Evolutionary conservation across 2,113 vertebrate genomes (phyloP).

Genomic region (Stomatorhinus ivindoensis): DNA sequence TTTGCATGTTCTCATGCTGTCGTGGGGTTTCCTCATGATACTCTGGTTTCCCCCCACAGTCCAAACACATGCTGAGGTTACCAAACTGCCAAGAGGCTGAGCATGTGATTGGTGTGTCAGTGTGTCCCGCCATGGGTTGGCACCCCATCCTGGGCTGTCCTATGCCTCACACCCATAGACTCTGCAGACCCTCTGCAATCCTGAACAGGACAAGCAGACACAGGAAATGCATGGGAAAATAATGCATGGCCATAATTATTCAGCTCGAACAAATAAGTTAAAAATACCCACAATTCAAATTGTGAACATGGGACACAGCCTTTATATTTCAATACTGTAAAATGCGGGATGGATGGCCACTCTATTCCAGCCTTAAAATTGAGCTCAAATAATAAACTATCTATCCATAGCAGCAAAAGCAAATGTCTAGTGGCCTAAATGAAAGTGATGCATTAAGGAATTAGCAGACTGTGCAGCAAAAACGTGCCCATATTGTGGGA

Average conservation of each 20-base stretch:
- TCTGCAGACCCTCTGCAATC: neutral
- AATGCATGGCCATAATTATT: no score
- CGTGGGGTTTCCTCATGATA: neutral
- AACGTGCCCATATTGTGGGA: neutral
- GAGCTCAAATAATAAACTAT: no score
- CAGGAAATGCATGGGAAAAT: neutral
- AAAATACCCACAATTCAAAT: no score
- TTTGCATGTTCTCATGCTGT: neutral
- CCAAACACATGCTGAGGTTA: neutral
- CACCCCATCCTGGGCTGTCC: neutral
- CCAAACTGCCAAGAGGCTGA: neutral
- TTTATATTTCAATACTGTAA: no score
- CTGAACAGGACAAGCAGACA: neutral
- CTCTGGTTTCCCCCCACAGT: neutral
- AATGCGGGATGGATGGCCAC: no score
- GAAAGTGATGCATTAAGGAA: neutral
- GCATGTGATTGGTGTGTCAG: neutral
- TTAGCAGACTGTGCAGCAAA: neutral
- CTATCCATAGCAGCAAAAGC: no score
- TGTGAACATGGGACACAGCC: no score
- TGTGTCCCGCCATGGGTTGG: neutral
- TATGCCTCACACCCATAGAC: neutral
- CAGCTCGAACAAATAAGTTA: no score
- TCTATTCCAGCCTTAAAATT: no score
- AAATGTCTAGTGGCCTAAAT: no score